Percentiles rank a stretch among this genome's conserved stretches.
These are phyloP conservation scores for Chymomyza amoena DNA, from an alignment of 2,888 invertebrate genomes.

Conservation along the genomic window DNA sequence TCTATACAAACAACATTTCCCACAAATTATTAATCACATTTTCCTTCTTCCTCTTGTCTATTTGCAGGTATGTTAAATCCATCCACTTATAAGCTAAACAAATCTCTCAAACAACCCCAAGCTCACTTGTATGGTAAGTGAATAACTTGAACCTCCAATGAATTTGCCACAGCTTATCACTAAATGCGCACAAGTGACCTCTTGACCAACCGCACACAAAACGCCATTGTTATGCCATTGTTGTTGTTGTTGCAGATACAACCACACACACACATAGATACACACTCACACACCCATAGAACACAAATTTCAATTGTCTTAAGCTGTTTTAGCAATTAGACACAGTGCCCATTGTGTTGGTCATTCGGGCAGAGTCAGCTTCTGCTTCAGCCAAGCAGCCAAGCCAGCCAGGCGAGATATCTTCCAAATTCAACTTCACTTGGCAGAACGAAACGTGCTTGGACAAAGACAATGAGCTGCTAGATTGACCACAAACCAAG, in stretches of 20 bases:
- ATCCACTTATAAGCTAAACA: constrained; percentile 10
- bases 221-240: constrained; percentile 7
- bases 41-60: constrained; percentile 22
- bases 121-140: background rate
- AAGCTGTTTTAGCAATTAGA: constrained; percentile 63
- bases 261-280: background rate
- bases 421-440: background rate
- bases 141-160: background rate
- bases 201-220: constrained; percentile 33
- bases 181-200: constrained; percentile 44
- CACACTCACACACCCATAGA: background rate
- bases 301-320: constrained; percentile 56
- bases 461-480: constrained; percentile 1
- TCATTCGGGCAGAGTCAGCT: constrained; percentile 40
- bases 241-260: constrained; percentile 14
- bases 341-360: constrained; percentile 16
- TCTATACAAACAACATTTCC: background rate
- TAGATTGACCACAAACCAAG: background rate
- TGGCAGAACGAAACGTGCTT: constrained; percentile 1
- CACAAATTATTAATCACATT: background rate
- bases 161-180: constrained; percentile 43
- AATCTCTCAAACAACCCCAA: background rate
- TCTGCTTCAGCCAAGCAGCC: background rate
- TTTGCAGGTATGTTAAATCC: constrained; percentile 39
- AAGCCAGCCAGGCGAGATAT: background rate